These are phyloP conservation scores for Cerceris rybyensis DNA, from an alignment of 2,888 invertebrate genomes.

Conservation along the genomic window DNA sequence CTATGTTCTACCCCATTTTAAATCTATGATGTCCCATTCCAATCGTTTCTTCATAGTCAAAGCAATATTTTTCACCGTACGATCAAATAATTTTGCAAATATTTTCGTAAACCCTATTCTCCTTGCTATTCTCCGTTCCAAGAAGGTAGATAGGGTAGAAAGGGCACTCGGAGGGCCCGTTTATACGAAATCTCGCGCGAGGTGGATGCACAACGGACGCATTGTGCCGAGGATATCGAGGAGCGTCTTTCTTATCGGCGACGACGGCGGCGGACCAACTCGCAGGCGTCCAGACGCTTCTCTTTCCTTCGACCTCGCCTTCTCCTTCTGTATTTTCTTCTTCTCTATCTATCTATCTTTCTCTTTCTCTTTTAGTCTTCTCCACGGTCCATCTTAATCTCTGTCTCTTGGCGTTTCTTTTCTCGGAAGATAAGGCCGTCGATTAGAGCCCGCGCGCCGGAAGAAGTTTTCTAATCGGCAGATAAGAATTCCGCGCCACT, in stretches of 20 bases:
- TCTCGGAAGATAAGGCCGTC: slow-evolving; percentile 39
- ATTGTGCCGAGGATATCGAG: slow-evolving; percentile 60
- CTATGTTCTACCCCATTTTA: too few species aligned
- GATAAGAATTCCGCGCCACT: slow-evolving; percentile 49
- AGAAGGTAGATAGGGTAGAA: slow-evolving; percentile 6
- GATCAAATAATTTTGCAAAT: not conserved
- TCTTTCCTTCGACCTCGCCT: slow-evolving; percentile 13
- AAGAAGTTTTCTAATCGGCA: slow-evolving; percentile 50
- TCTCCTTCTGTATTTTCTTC: not conserved
- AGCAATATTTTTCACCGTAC: too few species aligned
- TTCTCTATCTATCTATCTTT: not conserved
- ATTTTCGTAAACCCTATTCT: not conserved
- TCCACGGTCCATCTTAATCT: slow-evolving; percentile 7
- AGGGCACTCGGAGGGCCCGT: slow-evolving; percentile 36
- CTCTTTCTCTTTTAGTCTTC: not conserved
- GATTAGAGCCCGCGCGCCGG: slow-evolving; percentile 41
- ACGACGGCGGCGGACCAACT: slow-evolving; percentile 44
- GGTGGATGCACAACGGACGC: slow-evolving; percentile 58
- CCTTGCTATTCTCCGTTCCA: not conserved
- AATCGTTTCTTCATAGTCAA: too few species aligned
- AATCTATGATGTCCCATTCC: too few species aligned
- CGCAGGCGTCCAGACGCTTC: slow-evolving; percentile 66
- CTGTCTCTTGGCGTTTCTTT: slow-evolving; percentile 27
- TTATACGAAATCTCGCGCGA: slow-evolving; percentile 57
- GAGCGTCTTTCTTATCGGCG: slow-evolving; percentile 57